phyloP scores from a whole-genome alignment of 2,113 vertebrate genomes.

The Epinephelus lanceolatus region DNA sequence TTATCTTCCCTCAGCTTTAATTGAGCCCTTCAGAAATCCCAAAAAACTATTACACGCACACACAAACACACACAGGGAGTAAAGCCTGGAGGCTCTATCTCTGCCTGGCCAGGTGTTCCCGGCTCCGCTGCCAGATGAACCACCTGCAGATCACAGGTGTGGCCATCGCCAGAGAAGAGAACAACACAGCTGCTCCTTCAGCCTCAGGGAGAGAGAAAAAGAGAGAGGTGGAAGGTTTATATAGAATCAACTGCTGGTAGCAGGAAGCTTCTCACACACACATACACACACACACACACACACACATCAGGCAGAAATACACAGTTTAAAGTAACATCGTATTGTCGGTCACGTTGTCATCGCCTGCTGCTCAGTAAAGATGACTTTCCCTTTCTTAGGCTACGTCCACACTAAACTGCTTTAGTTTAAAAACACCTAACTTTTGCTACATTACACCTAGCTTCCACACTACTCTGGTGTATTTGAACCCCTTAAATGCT shows the following conservation, averaged over 20 bases:
- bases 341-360: slow-evolving; percentile 31
- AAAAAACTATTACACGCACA: slow-evolving; percentile 47
- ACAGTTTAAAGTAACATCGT: slow-evolving; percentile 19
- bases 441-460: too few relatives aligned
- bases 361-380: slow-evolving; percentile 3
- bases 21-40: slow-evolving; percentile 80
- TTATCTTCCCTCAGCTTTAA: slow-evolving; percentile 82
- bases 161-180: slow-evolving; percentile 76
- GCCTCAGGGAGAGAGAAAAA: slow-evolving; percentile 68
- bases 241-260: slow-evolving; percentile 70
- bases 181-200: slow-evolving; percentile 85
- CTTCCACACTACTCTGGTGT: too few relatives aligned
- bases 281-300: neutral
- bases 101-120: slow-evolving; percentile 83
- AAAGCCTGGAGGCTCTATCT: slow-evolving; percentile 74
- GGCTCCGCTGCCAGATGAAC: slow-evolving; percentile 80
- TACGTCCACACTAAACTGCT: too few relatives aligned
- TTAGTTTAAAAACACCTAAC: too few relatives aligned
- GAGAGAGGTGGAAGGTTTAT: slow-evolving; percentile 55
- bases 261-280: slow-evolving; percentile 19
- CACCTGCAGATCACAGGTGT: slow-evolving; percentile 88
- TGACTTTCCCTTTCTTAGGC: slow-evolving; percentile 3
- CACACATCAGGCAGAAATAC: slow-evolving; percentile 32
- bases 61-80: slow-evolving; percentile 46
- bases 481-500: too few relatives aligned